Evolutionary conservation across 2,113 vertebrate genomes (phyloP).

Genomic region (human (Homo sapiens)): GRCh38 chr2:55886001-55886500

Average conservation of each 20-base stretch:
- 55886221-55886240: not conserved
- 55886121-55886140: not conserved
- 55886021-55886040: not conserved
- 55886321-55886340: not conserved
- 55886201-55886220: not conserved
- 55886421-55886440: conserved; percentile 5
- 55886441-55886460: not conserved
- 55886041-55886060: conserved; percentile 15
- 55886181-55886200: not conserved
- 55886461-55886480: conserved; percentile 4
- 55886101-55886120: not conserved
- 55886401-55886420: not conserved
- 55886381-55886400: not conserved
- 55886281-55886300: conserved; percentile 4
- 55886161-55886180: not conserved
- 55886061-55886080: conserved; percentile 26
- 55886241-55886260: not conserved
- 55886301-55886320: not conserved
- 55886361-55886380: not conserved
- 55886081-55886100: conserved; percentile 38
- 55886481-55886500: not conserved
- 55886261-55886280: not conserved
- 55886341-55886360: not conserved
- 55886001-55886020: conserved; percentile 45
- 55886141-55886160: not conserved